A percentile compares a stretch with the other conserved stretches of the same genome.
These are phyloP conservation scores for Spheniscus humboldti DNA, from an alignment of 2,797 vertebrate species.

Conservation along the genomic window DNA sequence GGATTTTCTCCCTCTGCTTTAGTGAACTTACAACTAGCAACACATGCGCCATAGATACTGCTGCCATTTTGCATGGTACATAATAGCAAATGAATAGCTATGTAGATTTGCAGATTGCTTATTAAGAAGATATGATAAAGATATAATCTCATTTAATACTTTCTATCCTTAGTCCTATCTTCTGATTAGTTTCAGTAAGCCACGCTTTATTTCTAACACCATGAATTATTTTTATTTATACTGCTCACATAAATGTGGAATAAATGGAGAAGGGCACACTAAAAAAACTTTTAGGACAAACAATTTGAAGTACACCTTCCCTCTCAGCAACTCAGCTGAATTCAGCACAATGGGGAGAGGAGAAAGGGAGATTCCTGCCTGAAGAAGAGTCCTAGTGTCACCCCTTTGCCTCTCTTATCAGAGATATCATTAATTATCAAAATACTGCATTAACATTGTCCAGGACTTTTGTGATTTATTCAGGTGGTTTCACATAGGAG, in stretches of 20 bases:
- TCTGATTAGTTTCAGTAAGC: conserved; percentile 42
- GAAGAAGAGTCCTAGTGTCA: neutral
- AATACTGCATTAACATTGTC: neutral
- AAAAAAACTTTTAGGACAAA: neutral
- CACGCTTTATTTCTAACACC: neutral
- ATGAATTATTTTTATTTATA: neutral
- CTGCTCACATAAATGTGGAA: neutral
- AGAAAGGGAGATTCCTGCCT: neutral
- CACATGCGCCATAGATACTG: neutral
- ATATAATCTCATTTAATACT: conserved; percentile 52
- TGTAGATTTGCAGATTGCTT: conserved; percentile 52
- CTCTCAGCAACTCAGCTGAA: neutral
- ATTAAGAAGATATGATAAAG: conserved; percentile 49
- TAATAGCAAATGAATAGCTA: conserved; percentile 42
- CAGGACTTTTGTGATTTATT: neutral
- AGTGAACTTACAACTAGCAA: neutral
- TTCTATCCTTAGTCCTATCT: conserved; percentile 27
- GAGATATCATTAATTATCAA: neutral
- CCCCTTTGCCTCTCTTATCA: neutral
- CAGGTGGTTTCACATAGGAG: neutral
- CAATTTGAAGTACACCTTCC: neutral
- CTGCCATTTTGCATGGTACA: conserved; percentile 18
- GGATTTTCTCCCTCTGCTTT: neutral
- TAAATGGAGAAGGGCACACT: neutral
- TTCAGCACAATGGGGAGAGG: neutral